Evolutionary conservation across 2,888 invertebrate species (phyloP), one percentile per base, ranked within the genome.

Genomic region (Muschampia plurimacula): DNA sequence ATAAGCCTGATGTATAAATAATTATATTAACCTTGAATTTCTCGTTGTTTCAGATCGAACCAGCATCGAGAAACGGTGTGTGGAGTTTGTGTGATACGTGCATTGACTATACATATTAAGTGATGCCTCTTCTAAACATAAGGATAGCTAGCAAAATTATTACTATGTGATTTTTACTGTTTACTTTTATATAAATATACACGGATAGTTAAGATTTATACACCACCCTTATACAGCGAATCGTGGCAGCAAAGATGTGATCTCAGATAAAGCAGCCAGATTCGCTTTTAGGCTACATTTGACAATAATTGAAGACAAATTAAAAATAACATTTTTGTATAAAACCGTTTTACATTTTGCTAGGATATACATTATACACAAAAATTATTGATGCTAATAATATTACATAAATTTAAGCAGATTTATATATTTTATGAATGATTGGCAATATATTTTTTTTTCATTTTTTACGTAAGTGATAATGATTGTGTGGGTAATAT

Each of bases 121-220:
- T 86, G 88, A 83, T 83, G 84, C 83, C 84, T 84, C 82, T 79
- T 79, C 75, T 76, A 77, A 84, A 78, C 87, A 86, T 87, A 86
- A 85, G 88, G 82, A 83, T 91, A 93, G 90, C 85, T 93, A 93
- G 92, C 86, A 84, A 92, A 93, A 89, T 90, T 89, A 79, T 81
- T 84, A 89, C 85, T 89, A 85, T 92, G 92, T 93, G 92, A 93
- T 93, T 90, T 88, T 86, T 88, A 90, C 82, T 79, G 75, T 80
- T 79, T 80, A 80, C 75, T 77, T 79, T 78, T 80, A 66, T 79
- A 80, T 74, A 87, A 82, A 84, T 86, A 84, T 88, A 87, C 84
- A 86, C 78, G 80, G 82, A 86, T 86, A 89, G 83, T 86, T 86
- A 85, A 75, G 84, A 81, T 80, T 82, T 78, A 75, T 78, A 72